Evolutionary conservation across 2,797 vertebrate species (phyloP), one percentile per base, ranked within the genome.

Genomic region (Channallabes apus): DNA sequence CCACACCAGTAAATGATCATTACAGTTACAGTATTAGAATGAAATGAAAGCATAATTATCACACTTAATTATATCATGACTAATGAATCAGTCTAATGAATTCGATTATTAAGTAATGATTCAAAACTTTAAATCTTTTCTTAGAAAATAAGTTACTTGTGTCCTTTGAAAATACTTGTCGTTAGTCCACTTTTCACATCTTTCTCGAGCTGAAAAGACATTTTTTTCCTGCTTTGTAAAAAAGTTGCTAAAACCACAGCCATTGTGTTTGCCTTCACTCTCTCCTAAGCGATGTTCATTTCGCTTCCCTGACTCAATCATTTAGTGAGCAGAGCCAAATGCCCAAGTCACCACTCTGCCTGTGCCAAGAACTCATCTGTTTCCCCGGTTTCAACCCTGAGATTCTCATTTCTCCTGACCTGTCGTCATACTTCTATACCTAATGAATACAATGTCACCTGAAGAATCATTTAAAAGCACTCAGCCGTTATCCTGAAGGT

Each of bases 401-500:
- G 17, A 67, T 68, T 80, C 59, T 35, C 58, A 51, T 68, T 32
- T 9, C n/a, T 22, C 46, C 15, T 27, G n/a, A 17, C 17, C 72
- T 56, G 18, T 58, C 71, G 82, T 76, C 61, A 38, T 46, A 69
- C 61, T 41, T 83, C 35, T 71, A 17, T 56, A 85, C 61, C 58
- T 46, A 82, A 82, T 84, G 67, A 54, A 22, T 72, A 14, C 35
- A 41, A 86, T 86, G 41, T 82, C 54, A 61, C 59, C 12, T 2
- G 3, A 17, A 51, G n/a, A 84, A 78, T 65, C 32, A 82, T 72
- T 72, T 54, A 9, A 85, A 80, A 82, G 67, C 79, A 71, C 24
- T 24, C 0, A 29, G 58, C 29, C 62, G 64, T 58, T 83, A 82
- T 80, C 83, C 83, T 89, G 84, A 18, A 88, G 86, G 90, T 92